Base-by-base conservation (phyloP, 1,140 invertebrate species). In the Drosophila ironensis region DNA sequence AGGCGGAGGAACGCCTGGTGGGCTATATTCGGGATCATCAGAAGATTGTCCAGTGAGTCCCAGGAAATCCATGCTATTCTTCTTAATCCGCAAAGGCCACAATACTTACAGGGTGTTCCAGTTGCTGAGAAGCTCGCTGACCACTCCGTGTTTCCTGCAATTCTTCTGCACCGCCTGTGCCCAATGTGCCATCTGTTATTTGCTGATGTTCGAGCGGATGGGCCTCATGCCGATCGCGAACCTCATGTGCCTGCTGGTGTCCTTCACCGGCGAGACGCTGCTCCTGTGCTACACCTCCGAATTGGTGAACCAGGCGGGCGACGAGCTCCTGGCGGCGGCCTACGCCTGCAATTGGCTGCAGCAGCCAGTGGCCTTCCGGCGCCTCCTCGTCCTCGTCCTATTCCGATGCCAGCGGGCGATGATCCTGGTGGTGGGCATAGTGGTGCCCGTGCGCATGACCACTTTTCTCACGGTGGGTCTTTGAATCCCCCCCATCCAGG, bases 331-430 rank as follows among this genome's bases (percentile, higher is more conserved):
- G 2, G 24, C 25, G 0, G 73, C 72, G 2, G 63, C 76, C 38
- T 89, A 89, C 33, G 20, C 19, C 1, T 75, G 61, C 37, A 87
- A 89, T 22, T 89, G 88, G 88, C 14, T 71, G 3, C 37, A 72
- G 9, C 84, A 72, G 28, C 27, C 81, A 3, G 17, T 47, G 1
- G n/a, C 24, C 0, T 88, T 80, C 38, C 68, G 70, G 17, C 64
- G 77, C 1, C 45, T 47, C 8, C 17, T 88, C 1, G 3, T 57
- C n/a, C 14, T 82, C 0, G 53, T 89, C 63, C 37, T 89, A 9
- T 38, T 52, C 4, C 72, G 72, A 1, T 68, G 77, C 0, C 87
- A 88, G 33, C 45, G 54, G 2, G 30, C 54, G 3, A 27, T 53
- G n/a, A 37, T 30, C 11, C 45, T 84, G n/a, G 27, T 50, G 14